Percentiles rank a stretch among this genome's conserved stretches.
Evolutionary conservation across 2,797 vertebrate species (phyloP).

Genomic region (Capromys pilorides): DNA sequence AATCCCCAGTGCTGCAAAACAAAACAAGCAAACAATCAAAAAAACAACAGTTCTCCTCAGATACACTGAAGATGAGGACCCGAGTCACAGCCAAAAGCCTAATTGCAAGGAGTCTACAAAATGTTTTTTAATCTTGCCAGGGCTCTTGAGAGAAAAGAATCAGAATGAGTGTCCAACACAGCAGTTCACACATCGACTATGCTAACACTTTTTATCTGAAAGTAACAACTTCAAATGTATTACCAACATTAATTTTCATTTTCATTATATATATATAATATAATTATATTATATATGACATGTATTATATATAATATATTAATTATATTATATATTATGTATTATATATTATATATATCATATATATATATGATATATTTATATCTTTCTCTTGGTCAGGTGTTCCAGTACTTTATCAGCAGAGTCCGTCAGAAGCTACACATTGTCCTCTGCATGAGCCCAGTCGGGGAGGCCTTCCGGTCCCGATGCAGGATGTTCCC

Average conservation of each 20-base stretch:
- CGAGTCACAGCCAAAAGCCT: not conserved
- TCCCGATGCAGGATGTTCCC: conserved; percentile 92
- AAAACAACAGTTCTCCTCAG: not conserved
- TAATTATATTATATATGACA: no score
- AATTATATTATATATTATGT: no score
- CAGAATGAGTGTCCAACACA: not conserved
- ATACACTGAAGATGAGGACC: not conserved
- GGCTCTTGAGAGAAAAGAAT: not conserved
- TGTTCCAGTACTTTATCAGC: conserved; percentile 92
- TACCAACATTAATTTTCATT: not conserved
- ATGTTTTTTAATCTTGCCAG: conserved; percentile 25
- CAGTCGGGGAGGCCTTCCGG: conserved; percentile 91
- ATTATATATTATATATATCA: no score
- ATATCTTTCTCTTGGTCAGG: conserved; percentile 79
- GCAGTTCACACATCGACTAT: not conserved
- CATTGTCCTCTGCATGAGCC: conserved; percentile 92
- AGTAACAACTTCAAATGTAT: not conserved
- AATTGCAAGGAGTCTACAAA: not conserved
- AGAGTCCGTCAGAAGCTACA: conserved; percentile 91
- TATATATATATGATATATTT: no score
- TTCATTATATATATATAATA: no score
- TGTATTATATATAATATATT: no score
- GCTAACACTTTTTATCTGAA: not conserved
- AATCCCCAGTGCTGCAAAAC: no score
- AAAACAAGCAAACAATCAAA: no score